Evolutionary conservation across 2,888 invertebrate genomes (phyloP).

Genomic region (Erebia aethiops): DNA sequence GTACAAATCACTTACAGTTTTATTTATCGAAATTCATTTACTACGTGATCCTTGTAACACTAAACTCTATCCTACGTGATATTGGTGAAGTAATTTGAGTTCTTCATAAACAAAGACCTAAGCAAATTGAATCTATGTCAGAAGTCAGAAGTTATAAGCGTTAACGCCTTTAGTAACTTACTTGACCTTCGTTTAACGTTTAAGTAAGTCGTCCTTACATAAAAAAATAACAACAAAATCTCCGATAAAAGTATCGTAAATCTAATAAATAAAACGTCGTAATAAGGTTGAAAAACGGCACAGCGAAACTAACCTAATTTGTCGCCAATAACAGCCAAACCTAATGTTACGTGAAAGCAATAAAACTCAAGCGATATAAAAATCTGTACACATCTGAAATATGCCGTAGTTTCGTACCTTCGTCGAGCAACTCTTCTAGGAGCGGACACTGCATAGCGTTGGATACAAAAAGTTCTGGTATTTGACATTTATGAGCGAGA

Average conservation of each 20-base stretch:
- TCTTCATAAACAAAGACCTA: not conserved
- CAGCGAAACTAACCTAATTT: conserved; percentile 44
- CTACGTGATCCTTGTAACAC: no score
- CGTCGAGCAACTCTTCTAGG: conserved; percentile 15
- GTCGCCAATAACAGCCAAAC: conserved; percentile 51
- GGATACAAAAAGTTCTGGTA: not conserved
- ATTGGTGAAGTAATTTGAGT: not conserved
- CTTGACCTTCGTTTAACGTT: not conserved
- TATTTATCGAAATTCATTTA: no score
- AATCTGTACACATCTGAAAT: conserved; percentile 64
- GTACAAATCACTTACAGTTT: no score
- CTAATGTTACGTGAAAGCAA: conserved; percentile 64
- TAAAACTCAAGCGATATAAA: conserved; percentile 63
- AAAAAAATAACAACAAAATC: conserved; percentile 4
- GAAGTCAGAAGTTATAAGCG: not conserved
- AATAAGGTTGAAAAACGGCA: conserved; percentile 40
- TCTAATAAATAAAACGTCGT: conserved; percentile 38
- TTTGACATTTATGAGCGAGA: not conserved
- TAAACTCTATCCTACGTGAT: not conserved
- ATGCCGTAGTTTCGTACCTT: conserved; percentile 45
- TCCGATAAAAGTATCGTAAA: conserved; percentile 26
- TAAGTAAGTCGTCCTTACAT: not conserved
- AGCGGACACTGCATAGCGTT: not conserved
- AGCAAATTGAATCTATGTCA: not conserved
- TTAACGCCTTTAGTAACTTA: not conserved